Conservation (phyloP, 2,113 vertebrate species). For the Corythoichthys haematopterus region DNA sequence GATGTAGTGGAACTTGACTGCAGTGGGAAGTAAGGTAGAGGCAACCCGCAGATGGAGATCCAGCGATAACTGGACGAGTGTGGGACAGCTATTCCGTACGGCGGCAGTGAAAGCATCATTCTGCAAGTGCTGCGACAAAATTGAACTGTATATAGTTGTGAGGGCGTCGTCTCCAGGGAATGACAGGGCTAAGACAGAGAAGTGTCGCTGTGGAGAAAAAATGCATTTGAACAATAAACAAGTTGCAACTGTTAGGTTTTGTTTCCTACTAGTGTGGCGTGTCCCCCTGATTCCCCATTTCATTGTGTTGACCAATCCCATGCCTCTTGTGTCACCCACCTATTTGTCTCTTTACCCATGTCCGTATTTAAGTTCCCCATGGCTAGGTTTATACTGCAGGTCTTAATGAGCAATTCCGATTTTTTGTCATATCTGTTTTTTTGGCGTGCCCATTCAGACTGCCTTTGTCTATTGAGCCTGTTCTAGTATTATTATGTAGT, state of each 20-base stretch:
- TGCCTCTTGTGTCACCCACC: too few relatives aligned
- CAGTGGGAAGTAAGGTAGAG: slow-evolving; percentile 84
- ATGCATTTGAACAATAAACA: slow-evolving; percentile 1
- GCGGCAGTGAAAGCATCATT: slow-evolving; percentile 66
- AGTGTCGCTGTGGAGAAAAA: slow-evolving; percentile 79
- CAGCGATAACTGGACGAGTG: slow-evolving; percentile 79
- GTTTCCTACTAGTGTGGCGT: too few relatives aligned
- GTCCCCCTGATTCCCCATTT: too few relatives aligned
- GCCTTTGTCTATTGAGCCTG: too few relatives aligned
- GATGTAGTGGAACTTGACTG: slow-evolving; percentile 92
- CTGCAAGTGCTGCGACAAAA: slow-evolving; percentile 80
- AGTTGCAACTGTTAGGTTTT: not conserved
- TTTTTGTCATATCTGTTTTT: too few relatives aligned
- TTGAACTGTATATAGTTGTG: slow-evolving; percentile 86
- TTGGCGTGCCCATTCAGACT: too few relatives aligned
- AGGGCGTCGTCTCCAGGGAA: slow-evolving; percentile 82
- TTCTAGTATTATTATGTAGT: too few relatives aligned
- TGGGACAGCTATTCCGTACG: slow-evolving; percentile 75
- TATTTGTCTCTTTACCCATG: too few relatives aligned
- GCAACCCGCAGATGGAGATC: slow-evolving; percentile 80
- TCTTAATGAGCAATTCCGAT: too few relatives aligned
- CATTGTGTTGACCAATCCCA: too few relatives aligned
- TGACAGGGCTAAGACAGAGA: slow-evolving; percentile 85
- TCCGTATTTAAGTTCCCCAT: too few relatives aligned
- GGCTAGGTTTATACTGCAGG: too few relatives aligned